A percentile compares a stretch with the other conserved stretches of the same genome.
Conservation (phyloP, 2,113 vertebrate species). For the Cyanistes caeruleus region DNA sequence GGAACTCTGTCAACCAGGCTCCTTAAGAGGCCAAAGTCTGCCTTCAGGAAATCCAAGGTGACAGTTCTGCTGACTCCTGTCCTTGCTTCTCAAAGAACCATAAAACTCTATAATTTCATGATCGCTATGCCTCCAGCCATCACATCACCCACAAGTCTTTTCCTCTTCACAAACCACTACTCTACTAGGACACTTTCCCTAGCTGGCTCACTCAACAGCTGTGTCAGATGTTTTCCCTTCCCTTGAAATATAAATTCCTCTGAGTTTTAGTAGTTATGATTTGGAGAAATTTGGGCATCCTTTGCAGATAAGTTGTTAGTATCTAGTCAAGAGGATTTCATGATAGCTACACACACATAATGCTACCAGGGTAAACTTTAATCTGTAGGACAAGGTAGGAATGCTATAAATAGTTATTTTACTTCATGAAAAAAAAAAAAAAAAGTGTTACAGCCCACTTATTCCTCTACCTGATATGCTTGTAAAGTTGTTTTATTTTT, state of each 20-base stretch:
- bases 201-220: neutral
- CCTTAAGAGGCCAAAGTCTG: neutral
- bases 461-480: neutral
- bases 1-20: neutral
- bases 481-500: neutral
- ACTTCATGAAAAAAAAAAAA: neutral
- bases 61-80: neutral
- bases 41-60: neutral
- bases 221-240: neutral
- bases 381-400: neutral
- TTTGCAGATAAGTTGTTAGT: neutral
- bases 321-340: neutral
- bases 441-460: neutral
- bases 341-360: neutral
- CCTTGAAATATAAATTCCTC: neutral
- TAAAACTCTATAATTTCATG: neutral
- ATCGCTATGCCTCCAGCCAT: fast-evolving
- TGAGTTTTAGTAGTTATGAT: neutral
- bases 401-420: neutral
- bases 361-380: neutral
- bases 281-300: neutral
- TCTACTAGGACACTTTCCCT: fast-evolving
- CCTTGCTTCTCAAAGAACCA: neutral
- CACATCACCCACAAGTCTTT: neutral
- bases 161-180: neutral